phyloP scores from a whole-genome alignment of 2,888 invertebrate genomes.

The Mystacides longicornis region DNA sequence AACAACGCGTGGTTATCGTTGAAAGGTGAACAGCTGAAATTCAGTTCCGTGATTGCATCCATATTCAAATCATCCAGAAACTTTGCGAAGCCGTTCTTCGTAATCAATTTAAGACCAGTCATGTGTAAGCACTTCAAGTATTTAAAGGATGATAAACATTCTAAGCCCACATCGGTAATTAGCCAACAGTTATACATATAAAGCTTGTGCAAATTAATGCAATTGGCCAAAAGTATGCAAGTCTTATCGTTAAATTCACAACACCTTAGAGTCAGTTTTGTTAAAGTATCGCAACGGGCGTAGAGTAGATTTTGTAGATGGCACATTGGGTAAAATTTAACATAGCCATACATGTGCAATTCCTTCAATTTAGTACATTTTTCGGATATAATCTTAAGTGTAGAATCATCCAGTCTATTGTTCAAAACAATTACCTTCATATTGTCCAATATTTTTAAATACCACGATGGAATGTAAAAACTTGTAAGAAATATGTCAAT shows the following conservation, averaged over 20 bases:
- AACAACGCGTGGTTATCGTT: constrained; percentile 13
- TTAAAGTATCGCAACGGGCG: constrained; percentile 25
- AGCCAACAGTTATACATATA: constrained; percentile 31
- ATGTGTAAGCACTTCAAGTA: constrained; percentile 29
- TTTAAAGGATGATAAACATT: constrained; percentile 20
- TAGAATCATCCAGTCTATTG: constrained; percentile 17
- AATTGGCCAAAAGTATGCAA: constrained; percentile 28
- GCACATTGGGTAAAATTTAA: constrained; percentile 27
- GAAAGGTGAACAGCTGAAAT: constrained; percentile 19
- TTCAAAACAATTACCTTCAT: constrained; percentile 20
- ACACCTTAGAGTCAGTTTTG: constrained; percentile 31
- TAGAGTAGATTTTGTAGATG: constrained; percentile 27
- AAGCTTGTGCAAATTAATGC: constrained; percentile 27
- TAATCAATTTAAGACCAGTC: constrained; percentile 30
- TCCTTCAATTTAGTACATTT: constrained; percentile 13
- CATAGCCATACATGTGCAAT: constrained; percentile 32
- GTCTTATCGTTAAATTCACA: constrained; percentile 27
- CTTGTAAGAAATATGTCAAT: constrained; percentile 18
- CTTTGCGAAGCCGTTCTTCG: constrained; percentile 19
- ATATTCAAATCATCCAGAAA: constrained; percentile 19
- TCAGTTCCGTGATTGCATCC: constrained; percentile 15
- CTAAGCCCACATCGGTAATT: constrained; percentile 28
- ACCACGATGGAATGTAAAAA: constrained; percentile 15
- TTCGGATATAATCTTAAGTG: constrained; percentile 13
- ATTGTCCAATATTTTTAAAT: constrained; percentile 15